These are phyloP conservation scores for Philonicus albiceps DNA, from an alignment of 2,888 invertebrate species.

Conservation along the genomic window DNA sequence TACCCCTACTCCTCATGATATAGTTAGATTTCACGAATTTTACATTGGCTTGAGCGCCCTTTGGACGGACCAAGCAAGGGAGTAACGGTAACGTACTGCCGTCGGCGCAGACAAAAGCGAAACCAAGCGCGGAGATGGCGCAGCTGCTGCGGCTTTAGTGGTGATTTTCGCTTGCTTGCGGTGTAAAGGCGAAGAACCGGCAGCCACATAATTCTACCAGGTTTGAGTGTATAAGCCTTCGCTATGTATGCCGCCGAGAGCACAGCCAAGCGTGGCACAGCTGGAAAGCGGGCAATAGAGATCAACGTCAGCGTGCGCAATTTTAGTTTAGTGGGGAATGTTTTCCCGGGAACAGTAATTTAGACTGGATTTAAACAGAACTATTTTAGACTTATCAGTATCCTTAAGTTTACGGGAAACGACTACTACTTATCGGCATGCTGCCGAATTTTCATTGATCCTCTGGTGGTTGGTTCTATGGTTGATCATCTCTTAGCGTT, in stretches of 20 bases:
- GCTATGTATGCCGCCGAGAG: constrained; percentile 7
- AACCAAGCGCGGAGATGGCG: constrained; percentile 54
- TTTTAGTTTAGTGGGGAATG: constrained; percentile 15
- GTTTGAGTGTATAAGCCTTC: background rate
- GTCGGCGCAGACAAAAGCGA: constrained; percentile 56
- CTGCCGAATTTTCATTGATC: background rate
- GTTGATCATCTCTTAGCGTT: constrained; percentile 23
- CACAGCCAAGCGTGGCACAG: constrained; percentile 35
- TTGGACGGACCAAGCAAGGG: constrained; percentile 45
- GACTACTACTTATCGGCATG: background rate
- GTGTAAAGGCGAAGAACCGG: constrained; percentile 46
- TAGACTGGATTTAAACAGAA: background rate
- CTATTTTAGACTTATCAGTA: background rate
- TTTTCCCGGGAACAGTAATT: constrained; percentile 10
- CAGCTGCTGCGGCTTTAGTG: constrained; percentile 59
- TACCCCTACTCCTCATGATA: background rate
- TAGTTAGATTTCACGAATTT: background rate
- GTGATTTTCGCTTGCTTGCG: constrained; percentile 52
- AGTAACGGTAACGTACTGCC: constrained; percentile 51
- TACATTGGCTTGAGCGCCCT: background rate
- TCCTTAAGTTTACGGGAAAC: background rate
- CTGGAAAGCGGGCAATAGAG: constrained; percentile 22
- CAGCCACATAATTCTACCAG: constrained; percentile 37
- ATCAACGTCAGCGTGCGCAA: background rate
- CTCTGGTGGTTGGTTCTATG: constrained; percentile 5